Base-by-base conservation (phyloP, 2,113 vertebrate genomes). In the rat (Rattus norvegicus) region DNA sequence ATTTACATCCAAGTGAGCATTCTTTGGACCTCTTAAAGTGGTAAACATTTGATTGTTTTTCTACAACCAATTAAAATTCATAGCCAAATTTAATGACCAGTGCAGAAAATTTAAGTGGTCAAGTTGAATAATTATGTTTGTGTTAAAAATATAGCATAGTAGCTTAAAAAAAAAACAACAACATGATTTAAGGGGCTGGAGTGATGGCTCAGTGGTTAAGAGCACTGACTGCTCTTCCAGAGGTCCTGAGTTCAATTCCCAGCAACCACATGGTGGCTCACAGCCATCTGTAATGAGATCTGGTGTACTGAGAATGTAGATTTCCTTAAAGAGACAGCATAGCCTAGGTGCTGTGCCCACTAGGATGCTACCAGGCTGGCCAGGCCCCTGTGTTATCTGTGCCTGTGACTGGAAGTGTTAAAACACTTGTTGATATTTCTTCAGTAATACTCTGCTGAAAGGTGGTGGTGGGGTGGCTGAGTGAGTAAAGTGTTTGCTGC, bases 391-490 rank as follows among this genome's bases (percentile, higher is more conserved):
- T 26, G 33, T 49, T 80, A 28, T 4, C 79, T 92, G 69, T 92
- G 65, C n/a, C 12, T 84, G 36, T 67, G n/a, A 43, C 52, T 65
- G 49, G 16, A 39, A 52, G 1, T n/a, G 14, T 77, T 79, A n/a
- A 94, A 76, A 30, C 9, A 91, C 14, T 81, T 92, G 56, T 83
- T 88, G 81, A 47, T 90, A 84, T 84, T 96, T 96, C 43, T 13
- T 67, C 36, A 22, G 13, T 65, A 36, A 43, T 33, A 13, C 17
- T 63, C 81, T 49, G 39, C 28, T 33, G 43, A 20, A 65, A 67
- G 8, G 16, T 39, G 52, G 33, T 33, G 13, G 16, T 9, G 61
- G 8, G 30, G 52, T n/a, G 11, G 28, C 10, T 86, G 26, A 47
- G 10, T 65, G 83, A 47, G 83, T 19, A 5, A 84, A 39, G 61